Evolutionary conservation across 2,113 vertebrate species (phyloP).

Genomic region (Grammomys dolichurus): DNA sequence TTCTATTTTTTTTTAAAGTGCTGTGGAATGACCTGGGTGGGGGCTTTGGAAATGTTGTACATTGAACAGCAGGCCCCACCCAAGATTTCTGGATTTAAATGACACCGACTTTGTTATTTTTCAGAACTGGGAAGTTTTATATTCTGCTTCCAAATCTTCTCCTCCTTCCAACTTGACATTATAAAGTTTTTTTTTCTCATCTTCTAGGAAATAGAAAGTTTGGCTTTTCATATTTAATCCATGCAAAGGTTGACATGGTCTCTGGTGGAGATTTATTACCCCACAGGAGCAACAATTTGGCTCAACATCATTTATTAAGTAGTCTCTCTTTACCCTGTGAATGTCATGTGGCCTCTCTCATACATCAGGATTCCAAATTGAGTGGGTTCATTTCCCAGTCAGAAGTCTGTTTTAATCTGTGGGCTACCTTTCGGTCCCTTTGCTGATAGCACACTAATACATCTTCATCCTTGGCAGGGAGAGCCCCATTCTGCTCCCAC

Average conservation of each 20-base stretch:
- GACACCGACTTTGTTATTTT: neutral
- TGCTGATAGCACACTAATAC: neutral
- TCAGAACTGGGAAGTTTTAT: slow-evolving; percentile 14
- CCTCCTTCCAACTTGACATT: neutral
- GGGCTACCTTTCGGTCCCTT: neutral
- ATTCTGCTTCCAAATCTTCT: neutral
- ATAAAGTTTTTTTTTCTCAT: neutral
- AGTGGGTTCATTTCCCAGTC: slow-evolving; percentile 38
- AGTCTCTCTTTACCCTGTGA: slow-evolving; percentile 6
- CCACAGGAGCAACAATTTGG: slow-evolving; percentile 50
- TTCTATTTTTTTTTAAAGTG: neutral
- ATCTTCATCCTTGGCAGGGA: neutral
- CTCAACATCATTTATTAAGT: slow-evolving; percentile 54
- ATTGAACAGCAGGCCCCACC: no score
- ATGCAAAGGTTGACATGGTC: neutral
- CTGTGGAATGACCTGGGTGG: no score
- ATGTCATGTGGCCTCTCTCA: slow-evolving; percentile 18
- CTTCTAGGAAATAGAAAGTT: slow-evolving; percentile 49
- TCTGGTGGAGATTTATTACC: slow-evolving; percentile 54
- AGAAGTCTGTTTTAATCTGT: neutral
- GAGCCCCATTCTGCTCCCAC: neutral
- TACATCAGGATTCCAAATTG: slow-evolving; percentile 45
- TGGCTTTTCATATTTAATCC: slow-evolving; percentile 48
- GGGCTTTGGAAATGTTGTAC: neutral
- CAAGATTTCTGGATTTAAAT: slow-evolving; percentile 43